Evolutionary conservation across 2,797 vertebrate species (phyloP), one percentile per base, ranked within the genome.

Genomic region (Siniperca undulata): DNA sequence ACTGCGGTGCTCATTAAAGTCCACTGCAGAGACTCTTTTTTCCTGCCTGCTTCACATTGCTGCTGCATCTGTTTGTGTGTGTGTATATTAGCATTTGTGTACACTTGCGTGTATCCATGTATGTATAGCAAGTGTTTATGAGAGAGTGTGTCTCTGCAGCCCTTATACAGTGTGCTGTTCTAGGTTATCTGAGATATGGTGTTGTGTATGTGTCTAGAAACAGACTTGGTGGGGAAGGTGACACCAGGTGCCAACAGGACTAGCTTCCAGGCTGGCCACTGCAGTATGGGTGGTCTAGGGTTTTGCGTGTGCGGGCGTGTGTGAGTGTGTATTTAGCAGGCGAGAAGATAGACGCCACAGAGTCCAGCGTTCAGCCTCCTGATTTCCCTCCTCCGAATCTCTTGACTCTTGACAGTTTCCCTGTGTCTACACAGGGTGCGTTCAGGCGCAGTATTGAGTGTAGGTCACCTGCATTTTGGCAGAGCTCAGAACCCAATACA

Each of bases 1-100:
- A 86, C 81, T 86, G 86, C 78, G 14, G 77, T 7, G 80, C 82
- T 88, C 89, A 87, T 92, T 87, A 88, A 87, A 81, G 85, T 87
- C 87, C 84, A 84, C 84, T 82, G 83, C 77, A 89, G 82, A 81
- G 70, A 53, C 22, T 59, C 38, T 42, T 42, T 44, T 61, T 69
- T 22, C 20, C 82, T 67, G 52, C 62, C 61, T 30, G 64, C 56
- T 55, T 50, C 77, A 65, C 48, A 59, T 17, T 70, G 67, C 73
- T 70, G 75, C 81, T 67, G 81, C 64, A 20, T 68, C 52, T 40
- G 34, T 9, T 42, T 70, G 61, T 38, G 19, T 64, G 22, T 13
- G 7, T 78, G 75, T 72, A 3, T 62, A 17, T 46, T 9, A 59
- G 74, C 22, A 27, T 64, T 19, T 65, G 42, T 46, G 55, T 50